phyloP scores from a whole-genome alignment of 2,888 invertebrate genomes.

The Deilephila elpenor region DNA sequence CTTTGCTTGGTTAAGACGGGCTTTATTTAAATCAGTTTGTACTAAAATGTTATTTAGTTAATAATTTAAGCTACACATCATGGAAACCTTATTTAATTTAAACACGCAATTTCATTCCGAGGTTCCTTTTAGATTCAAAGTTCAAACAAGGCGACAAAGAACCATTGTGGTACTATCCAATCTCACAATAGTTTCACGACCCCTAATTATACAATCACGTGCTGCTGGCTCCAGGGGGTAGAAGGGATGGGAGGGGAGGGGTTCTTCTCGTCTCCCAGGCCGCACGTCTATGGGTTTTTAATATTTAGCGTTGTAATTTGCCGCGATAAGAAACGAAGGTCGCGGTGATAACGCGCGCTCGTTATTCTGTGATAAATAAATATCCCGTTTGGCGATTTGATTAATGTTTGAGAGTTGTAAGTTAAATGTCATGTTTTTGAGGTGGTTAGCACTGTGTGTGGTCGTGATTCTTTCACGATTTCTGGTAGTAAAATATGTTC shows the following conservation, averaged over 20 bases:
- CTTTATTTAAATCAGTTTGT: too few relatives aligned
- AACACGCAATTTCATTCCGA: too few relatives aligned
- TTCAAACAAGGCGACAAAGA: background rate
- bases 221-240: background rate
- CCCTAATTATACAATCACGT: background rate
- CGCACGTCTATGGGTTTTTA: slow-evolving; percentile 21
- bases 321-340: slow-evolving; percentile 19
- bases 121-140: background rate
- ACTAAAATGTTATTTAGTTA: too few relatives aligned
- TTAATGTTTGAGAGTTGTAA: background rate
- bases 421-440: background rate
- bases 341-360: background rate
- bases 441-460: background rate
- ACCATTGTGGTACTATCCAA: background rate
- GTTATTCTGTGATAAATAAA: slow-evolving; percentile 27
- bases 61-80: too few relatives aligned
- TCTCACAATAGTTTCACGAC: background rate
- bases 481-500: too few relatives aligned
- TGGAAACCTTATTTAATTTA: too few relatives aligned
- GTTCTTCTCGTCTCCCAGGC: background rate
- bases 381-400: slow-evolving; percentile 11
- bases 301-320: slow-evolving; percentile 28
- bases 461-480: background rate
- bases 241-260: background rate
- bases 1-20: too few relatives aligned